Percentiles rank a stretch among this genome's conserved stretches.
Conservation (phyloP, 2,797 vertebrate genomes). For the Lithobates pipiens region DNA sequence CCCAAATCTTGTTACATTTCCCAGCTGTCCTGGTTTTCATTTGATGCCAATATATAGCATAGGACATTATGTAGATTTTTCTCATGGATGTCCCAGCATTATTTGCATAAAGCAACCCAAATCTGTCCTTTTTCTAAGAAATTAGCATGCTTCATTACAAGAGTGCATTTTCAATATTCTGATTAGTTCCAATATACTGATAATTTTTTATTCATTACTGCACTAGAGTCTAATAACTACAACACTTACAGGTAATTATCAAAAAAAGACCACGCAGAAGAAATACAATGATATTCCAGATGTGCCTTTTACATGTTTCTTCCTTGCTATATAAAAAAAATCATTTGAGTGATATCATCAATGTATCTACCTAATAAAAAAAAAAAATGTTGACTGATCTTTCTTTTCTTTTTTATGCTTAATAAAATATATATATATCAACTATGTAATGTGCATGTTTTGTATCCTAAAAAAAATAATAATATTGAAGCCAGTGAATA, state of each 20-base stretch:
- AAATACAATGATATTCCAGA: no score
- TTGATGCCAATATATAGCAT: slow-evolving; percentile 4
- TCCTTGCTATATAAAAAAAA: no score
- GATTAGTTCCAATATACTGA: not conserved
- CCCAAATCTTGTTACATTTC: slow-evolving; percentile 26
- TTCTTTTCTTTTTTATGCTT: not conserved
- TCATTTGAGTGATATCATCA: no score
- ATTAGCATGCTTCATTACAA: not conserved
- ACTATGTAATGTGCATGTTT: not conserved
- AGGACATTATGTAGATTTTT: not conserved
- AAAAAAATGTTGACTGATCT: not conserved
- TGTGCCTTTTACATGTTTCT: no score
- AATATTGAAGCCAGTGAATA: not conserved
- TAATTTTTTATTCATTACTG: not conserved
- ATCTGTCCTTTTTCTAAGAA: not conserved
- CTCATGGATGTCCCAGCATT: not conserved
- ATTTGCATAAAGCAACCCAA: not conserved
- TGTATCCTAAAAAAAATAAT: not conserved
- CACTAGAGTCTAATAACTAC: not conserved
- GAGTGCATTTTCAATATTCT: not conserved
- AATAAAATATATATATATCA: not conserved
- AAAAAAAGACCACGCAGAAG: no score
- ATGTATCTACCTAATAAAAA: not conserved
- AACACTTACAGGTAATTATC: no score
- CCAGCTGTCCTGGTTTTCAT: slow-evolving; percentile 1